Evolutionary conservation across 2,888 invertebrate species (phyloP), one percentile per base, ranked within the genome.

Genomic region (Drosophila mimetica): DNA sequence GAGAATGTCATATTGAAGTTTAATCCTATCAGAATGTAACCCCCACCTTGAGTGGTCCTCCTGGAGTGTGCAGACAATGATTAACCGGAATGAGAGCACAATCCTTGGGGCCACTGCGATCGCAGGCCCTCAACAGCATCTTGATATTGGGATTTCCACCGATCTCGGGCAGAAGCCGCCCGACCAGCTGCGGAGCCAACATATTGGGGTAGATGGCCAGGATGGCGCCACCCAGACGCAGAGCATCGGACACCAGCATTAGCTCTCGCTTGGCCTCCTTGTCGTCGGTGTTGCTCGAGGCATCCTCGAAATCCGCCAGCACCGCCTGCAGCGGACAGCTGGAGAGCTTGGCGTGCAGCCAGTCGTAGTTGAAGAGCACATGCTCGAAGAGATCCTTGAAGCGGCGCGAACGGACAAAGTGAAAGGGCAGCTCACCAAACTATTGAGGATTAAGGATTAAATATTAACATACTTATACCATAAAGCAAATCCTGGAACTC

Each of bases 41-140:
- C 4, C 8, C 11, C 8, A 96, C 97, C 93, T 99, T 99, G 5
- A 99, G 92, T 0, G 99, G 99, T 1, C 99, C 99, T 44, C 99
- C 99, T n/a, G 99, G 99, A 1, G 99, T 99, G 90, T 99, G 99
- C 71, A 99, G 93, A 86, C 98, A 99, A 90, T 99, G 99, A 91
- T 98, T 98, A 0, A 97, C 94, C 0, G 99, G 99, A 77, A 98
- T 93, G 52, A 99, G 91, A 0, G 98, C 96, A 84, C 98, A 98
- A 88, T 98, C 95, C 48, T 95, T 94, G 32, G 97, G 95, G 0
- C 99, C 99, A 87, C 96, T 95, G 18, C 94, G 93, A 90, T 99
- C 98, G 89, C 99, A 99, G 81, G 98, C 98, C 59, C 95, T 94
- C 42, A 99, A 93, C 54, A 99, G 93, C 92, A 96, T 96, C 79